phyloP scores from a whole-genome alignment of 2,797 vertebrate genomes.

The Enteromius radiatus region DNA sequence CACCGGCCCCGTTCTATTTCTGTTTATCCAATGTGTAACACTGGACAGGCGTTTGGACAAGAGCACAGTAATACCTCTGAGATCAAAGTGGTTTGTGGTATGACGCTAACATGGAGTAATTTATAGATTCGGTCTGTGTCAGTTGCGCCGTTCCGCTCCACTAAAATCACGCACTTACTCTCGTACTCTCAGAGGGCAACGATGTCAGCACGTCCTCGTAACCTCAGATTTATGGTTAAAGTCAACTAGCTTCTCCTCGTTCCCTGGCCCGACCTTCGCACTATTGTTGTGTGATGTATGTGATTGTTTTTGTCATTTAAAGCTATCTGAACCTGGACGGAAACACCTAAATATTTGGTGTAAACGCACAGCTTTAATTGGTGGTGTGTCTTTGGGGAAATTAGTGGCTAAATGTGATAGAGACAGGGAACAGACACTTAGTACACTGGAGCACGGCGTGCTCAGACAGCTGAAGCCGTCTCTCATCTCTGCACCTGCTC shows the following conservation, averaged over 20 bases:
- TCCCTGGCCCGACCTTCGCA: conserved; percentile 9
- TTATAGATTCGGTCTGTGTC: conserved; percentile 63
- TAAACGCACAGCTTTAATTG: conserved; percentile 36
- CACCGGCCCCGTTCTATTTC: conserved; percentile 55
- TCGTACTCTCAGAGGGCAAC: conserved; percentile 54
- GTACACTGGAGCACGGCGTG: conserved; percentile 43
- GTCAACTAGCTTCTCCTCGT: conserved; percentile 51
- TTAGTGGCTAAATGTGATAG: conserved; percentile 25
- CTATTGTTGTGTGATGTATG: conserved; percentile 20
- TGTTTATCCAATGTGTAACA: conserved; percentile 57
- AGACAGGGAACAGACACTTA: conserved; percentile 38
- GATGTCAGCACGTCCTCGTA: conserved; percentile 62
- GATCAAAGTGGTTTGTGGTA: conserved; percentile 62
- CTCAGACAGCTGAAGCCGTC: conserved; percentile 63
- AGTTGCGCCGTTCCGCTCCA: conserved; percentile 38
- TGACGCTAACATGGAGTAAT: conserved; percentile 64
- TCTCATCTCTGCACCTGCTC: conserved; percentile 67
- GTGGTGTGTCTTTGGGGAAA: conserved; percentile 21
- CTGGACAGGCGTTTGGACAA: conserved; percentile 53
- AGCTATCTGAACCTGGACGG: conserved; percentile 5
- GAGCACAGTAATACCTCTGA: conserved; percentile 54
- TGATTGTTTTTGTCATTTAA: conserved; percentile 28
- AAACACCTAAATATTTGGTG: conserved; percentile 32
- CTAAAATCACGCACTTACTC: conserved; percentile 57
- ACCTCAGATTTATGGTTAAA: conserved; percentile 66